Conservation (phyloP, 1,140 invertebrate genomes). For the Brachionus plicatilis region DNA sequence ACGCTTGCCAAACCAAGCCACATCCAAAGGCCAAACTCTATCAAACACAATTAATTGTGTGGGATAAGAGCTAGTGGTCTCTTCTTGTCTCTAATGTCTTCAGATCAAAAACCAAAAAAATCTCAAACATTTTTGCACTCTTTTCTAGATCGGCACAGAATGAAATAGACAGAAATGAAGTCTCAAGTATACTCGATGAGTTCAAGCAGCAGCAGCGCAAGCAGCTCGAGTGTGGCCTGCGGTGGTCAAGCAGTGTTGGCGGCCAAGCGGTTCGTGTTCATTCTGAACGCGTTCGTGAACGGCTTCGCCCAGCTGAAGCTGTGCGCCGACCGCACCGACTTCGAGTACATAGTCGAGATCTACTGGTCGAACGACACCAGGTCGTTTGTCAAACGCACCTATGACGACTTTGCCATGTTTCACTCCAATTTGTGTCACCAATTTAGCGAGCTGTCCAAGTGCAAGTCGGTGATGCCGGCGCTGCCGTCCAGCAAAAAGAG, state of each 20-base stretch:
- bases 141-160: neutral
- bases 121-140: neutral
- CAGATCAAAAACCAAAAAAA: neutral
- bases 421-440: neutral
- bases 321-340: constrained; percentile 12
- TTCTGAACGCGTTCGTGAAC: constrained; percentile 28
- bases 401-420: constrained; percentile 13
- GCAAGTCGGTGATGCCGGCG: neutral
- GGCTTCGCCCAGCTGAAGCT: constrained; percentile 24
- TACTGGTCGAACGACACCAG: constrained; percentile 28
- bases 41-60: neutral
- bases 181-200: neutral
- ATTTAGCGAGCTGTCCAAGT: neutral
- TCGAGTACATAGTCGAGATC: constrained; percentile 27
- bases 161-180: neutral
- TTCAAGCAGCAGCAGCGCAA: neutral
- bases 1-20: neutral
- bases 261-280: constrained; percentile 20
- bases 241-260: neutral
- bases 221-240: neutral
- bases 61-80: neutral
- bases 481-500: neutral
- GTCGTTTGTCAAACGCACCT: constrained; percentile 33
- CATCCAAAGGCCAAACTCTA: neutral
- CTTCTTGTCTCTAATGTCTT: neutral